Base-by-base conservation (phyloP, 2,888 invertebrate species). In the Eupeodes luniger region DNA sequence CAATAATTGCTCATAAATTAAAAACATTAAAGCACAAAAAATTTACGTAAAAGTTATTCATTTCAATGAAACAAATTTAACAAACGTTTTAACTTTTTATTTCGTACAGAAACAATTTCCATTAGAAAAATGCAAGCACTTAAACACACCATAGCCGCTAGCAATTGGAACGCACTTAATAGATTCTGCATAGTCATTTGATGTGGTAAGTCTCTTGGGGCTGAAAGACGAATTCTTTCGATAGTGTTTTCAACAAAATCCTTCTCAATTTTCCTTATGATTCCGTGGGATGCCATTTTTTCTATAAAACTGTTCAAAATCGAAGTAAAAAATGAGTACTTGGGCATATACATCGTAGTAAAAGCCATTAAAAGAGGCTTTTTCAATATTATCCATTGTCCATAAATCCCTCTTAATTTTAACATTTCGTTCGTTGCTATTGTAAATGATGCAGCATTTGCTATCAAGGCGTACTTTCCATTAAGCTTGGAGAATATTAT, bases 381-480 rank as follows among this genome's bases (percentile, higher is more conserved):
- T 4, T n/a, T 67, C 5, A n/a, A 2, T 2, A 10, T 10, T 5
- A 51, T 34, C 49, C 49, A 67, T 2, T 67, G 1, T 6, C 10
- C 1, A 27, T n/a, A 51, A 0, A 49, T n/a, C 9, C 51, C 67
- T 51, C 5, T 11, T 7, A 34, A 51, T 2, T n/a, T 1, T 4
- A 27, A 10, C 1, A 19, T 34, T 34, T 34, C 49, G 34, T 6
- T 49, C 10, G 6, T 51, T 0, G n/a, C n/a, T 34, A 7, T 4
- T n/a, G 34, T n/a, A n/a, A 51, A 6, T 34, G 34, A 27, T 11
- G 27, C 49, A 2, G 14, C 14, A n/a, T 0, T 14, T 34, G 5
- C 2, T 55, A 69, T 55, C 1, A 69, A 40, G 2, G 70, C 55
- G 55, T 55, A 55, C 44, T 70, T 70, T 1, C 40, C 55, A 19